Conservation (phyloP, 2,797 vertebrate species). For the Glyptemys insculpta region DNA sequence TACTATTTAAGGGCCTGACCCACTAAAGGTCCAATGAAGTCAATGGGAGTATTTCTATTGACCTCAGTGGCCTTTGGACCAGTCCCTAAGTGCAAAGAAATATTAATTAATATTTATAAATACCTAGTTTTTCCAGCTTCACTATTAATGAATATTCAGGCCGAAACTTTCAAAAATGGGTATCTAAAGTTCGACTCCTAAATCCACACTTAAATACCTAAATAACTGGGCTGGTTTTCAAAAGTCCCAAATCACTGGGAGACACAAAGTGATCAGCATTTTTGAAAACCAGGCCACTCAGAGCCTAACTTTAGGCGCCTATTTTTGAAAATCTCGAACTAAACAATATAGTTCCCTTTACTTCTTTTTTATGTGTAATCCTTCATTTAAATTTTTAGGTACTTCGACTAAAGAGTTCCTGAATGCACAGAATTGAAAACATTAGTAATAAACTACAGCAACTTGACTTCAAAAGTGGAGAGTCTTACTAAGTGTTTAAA, state of each 20-base stretch:
- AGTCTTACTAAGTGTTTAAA: neutral
- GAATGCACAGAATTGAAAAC: neutral
- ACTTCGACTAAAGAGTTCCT: neutral
- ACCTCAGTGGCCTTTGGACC: neutral
- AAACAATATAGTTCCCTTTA: neutral
- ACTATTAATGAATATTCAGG: neutral
- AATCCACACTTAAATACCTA: neutral
- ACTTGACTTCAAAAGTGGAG: neutral
- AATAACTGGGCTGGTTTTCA: neutral
- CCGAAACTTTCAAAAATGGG: neutral
- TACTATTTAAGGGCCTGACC: neutral
- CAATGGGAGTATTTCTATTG: neutral
- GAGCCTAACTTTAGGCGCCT: neutral
- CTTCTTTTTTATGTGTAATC: neutral
- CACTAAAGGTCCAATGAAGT: neutral
- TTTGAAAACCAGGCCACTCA: neutral
- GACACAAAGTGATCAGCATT: neutral
- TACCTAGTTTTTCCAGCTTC: neutral
- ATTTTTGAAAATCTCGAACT: neutral
- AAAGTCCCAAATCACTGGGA: neutral
- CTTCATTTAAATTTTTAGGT: neutral
- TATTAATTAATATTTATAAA: neutral
- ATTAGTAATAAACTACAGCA: neutral
- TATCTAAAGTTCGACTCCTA: neutral
- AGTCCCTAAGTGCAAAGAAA: neutral